A percentile compares a stretch with the other conserved stretches of the same genome.
phyloP scores from a whole-genome alignment of 2,113 vertebrate species.

The Siniperca chuatsi region DNA sequence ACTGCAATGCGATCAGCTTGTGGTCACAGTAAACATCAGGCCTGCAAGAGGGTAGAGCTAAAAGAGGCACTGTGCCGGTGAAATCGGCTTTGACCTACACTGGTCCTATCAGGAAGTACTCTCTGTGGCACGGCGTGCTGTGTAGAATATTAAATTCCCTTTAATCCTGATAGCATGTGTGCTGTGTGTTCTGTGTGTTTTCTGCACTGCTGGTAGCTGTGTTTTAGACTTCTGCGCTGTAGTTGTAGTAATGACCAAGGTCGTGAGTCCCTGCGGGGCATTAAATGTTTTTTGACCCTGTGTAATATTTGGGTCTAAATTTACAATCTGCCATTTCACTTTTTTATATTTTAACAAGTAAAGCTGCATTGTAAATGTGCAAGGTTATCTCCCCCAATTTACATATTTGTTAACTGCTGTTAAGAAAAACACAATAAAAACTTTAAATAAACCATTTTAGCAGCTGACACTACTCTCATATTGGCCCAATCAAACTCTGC shows the following conservation, averaged over 20 bases:
- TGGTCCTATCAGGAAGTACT: slow-evolving; percentile 33
- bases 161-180: slow-evolving; percentile 26
- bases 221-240: slow-evolving; percentile 1
- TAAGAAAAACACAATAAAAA: slow-evolving; percentile 2
- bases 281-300: slow-evolving; percentile 23
- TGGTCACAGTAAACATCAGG: slow-evolving; percentile 45
- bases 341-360: slow-evolving; percentile 18
- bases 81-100: slow-evolving; percentile 47
- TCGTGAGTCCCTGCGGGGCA: slow-evolving; percentile 13
- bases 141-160: slow-evolving; percentile 33
- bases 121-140: slow-evolving; percentile 26
- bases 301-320: slow-evolving; percentile 12
- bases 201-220: slow-evolving; percentile 2
- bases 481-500: slow-evolving; percentile 25
- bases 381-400: background rate
- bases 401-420: slow-evolving; percentile 10
- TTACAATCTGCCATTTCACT: background rate
- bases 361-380: slow-evolving; percentile 7
- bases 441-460: background rate
- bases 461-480: slow-evolving; percentile 19
- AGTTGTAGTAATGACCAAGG: slow-evolving; percentile 28
- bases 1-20: slow-evolving; percentile 23
- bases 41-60: slow-evolving; percentile 14
- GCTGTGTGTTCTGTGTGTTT: slow-evolving; percentile 21
- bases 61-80: slow-evolving; percentile 6